Percentiles rank a stretch among this genome's conserved stretches.
Evolutionary conservation across 2,888 invertebrate species (phyloP).

Genomic region (Magallana nippona): DNA sequence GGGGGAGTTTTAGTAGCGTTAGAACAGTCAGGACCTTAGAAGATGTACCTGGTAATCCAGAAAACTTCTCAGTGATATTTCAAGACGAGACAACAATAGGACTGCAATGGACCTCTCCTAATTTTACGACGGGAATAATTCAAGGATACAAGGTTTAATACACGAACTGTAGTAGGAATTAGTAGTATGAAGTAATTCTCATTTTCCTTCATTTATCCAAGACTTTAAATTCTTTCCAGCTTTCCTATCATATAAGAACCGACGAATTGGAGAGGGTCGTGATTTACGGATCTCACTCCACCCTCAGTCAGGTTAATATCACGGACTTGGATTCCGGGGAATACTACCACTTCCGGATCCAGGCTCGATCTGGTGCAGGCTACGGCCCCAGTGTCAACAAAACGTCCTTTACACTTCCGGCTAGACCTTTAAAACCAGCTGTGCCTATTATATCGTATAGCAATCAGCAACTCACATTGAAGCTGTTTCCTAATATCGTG

Average conservation of each 20-base stretch:
- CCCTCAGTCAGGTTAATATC: neutral
- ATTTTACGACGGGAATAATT: constrained; percentile 3
- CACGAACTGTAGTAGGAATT: too few species aligned
- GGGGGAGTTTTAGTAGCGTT: neutral
- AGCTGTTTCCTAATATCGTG: neutral
- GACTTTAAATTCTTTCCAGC: neutral
- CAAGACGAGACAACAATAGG: constrained; percentile 22
- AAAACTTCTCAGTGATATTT: neutral
- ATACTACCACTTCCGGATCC: neutral
- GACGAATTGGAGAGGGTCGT: neutral
- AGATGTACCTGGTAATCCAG: neutral
- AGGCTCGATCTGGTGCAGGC: neutral
- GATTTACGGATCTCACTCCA: neutral
- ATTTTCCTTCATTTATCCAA: neutral
- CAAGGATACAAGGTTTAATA: constrained; percentile 8
- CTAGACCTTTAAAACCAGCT: neutral
- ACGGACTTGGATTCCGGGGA: neutral
- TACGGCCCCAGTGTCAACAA: constrained; percentile 1
- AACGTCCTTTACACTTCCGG: neutral
- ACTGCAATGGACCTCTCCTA: constrained; percentile 7
- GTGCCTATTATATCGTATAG: neutral
- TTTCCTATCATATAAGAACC: neutral
- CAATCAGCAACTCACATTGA: neutral
- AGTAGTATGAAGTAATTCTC: too few species aligned
- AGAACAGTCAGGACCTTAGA: neutral